phyloP scores from a whole-genome alignment of 35 echinoderm and acorn worm genomes.

The Hemicentrotus pulcherrimus region DNA sequence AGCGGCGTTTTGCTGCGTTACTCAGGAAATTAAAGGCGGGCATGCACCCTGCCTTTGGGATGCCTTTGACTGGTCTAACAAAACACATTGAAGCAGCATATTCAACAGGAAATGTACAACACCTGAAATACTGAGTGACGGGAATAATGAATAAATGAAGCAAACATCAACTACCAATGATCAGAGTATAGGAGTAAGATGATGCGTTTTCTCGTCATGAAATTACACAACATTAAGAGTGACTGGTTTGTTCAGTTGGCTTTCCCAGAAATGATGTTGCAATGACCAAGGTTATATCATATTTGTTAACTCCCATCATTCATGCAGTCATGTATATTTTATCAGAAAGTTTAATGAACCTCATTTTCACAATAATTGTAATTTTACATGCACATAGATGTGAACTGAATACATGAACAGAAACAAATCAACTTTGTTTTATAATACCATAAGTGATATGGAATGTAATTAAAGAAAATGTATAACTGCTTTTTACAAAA shows the following conservation, averaged over 20 bases:
- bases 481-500: too few species aligned
- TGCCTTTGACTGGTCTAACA: neutral
- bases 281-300: neutral
- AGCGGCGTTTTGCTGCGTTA: neutral
- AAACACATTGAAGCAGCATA: neutral
- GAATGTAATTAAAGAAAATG: too few species aligned
- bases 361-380: too few species aligned
- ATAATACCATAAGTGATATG: too few species aligned
- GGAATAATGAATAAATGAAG: constrained; percentile 18
- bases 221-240: neutral
- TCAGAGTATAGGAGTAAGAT: neutral
- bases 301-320: neutral
- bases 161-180: neutral
- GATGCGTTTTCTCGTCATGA: neutral
- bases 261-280: neutral
- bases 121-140: constrained; percentile 19
- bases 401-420: too few species aligned
- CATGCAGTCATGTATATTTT: neutral
- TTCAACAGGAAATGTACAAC: constrained; percentile 30
- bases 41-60: neutral
- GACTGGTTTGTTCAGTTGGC: neutral
- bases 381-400: too few species aligned
- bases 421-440: too few species aligned
- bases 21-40: constrained; percentile 30
- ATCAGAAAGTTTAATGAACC: neutral